phyloP scores from a whole-genome alignment of 2,113 vertebrate genomes.

The Lagopus leucura region DNA sequence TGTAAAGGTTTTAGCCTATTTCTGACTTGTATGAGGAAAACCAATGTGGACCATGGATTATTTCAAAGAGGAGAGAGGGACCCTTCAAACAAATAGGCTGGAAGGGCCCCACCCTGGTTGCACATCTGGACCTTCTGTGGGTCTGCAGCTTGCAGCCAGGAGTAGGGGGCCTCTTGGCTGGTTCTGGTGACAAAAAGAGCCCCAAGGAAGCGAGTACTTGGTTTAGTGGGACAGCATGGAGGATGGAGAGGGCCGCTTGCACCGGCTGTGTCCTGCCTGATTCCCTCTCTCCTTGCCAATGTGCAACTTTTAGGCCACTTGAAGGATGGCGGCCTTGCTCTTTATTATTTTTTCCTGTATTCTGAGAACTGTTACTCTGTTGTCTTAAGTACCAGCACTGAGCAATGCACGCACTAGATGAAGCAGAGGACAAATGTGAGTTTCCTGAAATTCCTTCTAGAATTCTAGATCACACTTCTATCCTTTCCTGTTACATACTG shows the following conservation, averaged over 20 bases:
- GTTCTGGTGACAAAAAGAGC: neutral
- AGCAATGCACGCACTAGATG: neutral
- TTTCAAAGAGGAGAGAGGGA: neutral
- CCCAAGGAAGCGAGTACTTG: neutral
- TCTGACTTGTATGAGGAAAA: neutral
- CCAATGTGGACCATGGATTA: neutral
- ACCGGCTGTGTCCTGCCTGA: neutral
- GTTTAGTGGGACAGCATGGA: neutral
- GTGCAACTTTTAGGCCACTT: neutral
- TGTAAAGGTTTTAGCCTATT: neutral
- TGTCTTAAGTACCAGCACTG: neutral
- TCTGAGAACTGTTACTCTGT: neutral
- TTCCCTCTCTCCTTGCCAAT: neutral
- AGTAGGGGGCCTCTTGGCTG: neutral
- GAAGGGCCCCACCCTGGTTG: neutral
- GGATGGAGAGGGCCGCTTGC: neutral
- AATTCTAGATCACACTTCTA: neutral
- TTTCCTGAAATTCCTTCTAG: neutral
- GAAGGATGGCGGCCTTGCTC: neutral
- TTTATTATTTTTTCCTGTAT: neutral
- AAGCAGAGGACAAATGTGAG: neutral
- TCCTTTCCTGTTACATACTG: neutral
- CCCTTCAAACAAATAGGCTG: neutral
- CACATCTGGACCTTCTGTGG: neutral
- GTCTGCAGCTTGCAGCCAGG: neutral